Conservation (phyloP, 2,797 vertebrate species). For the Rachycentron canadum region DNA sequence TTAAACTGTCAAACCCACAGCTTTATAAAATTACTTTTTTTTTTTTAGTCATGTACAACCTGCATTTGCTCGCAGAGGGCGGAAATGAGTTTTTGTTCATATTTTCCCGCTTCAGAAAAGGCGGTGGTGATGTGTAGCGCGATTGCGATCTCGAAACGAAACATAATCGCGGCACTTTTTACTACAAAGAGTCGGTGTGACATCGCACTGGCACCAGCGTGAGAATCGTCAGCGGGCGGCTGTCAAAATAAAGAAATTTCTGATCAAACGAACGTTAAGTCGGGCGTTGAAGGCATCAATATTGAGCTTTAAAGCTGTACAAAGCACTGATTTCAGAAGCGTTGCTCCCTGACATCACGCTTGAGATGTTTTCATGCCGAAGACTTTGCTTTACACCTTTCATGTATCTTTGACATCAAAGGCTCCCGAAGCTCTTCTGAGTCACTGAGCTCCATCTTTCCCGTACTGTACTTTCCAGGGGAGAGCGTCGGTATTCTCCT, state of each 20-base stretch:
- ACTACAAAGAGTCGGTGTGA: not conserved
- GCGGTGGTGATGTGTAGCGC: not conserved
- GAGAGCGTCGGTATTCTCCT: not conserved
- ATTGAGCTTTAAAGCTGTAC: not conserved
- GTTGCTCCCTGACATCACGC: not conserved
- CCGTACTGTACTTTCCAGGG: not conserved
- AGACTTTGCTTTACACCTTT: not conserved
- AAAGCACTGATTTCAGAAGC: not conserved
- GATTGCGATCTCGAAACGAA: not conserved
- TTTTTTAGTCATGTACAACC: too few relatives aligned
- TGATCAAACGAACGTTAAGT: conserved; percentile 7
- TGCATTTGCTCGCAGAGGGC: not conserved
- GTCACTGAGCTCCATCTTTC: not conserved
- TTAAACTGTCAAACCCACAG: not conserved
- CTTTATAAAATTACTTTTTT: too few relatives aligned
- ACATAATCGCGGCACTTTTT: not conserved
- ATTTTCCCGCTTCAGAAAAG: not conserved
- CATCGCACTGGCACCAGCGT: not conserved
- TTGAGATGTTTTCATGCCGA: not conserved
- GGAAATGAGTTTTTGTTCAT: not conserved
- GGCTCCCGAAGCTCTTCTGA: not conserved
- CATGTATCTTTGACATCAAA: conserved; percentile 34
- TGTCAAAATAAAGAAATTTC: not conserved
- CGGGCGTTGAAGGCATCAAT: not conserved
- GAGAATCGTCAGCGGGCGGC: not conserved